Base-by-base conservation (phyloP, 2,888 invertebrate species). In the Frankliniella fusca region DNA sequence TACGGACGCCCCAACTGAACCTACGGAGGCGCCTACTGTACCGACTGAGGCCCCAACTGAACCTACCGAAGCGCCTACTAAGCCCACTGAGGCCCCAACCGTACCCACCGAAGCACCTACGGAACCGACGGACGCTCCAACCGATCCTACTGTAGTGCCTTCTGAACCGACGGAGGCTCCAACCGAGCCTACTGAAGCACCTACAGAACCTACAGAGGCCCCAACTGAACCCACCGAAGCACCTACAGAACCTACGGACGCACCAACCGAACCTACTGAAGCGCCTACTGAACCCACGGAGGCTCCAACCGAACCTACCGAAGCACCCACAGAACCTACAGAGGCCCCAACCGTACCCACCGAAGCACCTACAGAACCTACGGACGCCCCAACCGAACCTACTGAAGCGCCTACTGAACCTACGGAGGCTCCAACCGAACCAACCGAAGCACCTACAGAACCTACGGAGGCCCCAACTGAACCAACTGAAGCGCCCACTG, bases 331-430 rank as follows among this genome's bases (percentile, higher is more conserved):
- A n/a, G n/a, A n/a, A n/a, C n/a, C n/a, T n/a, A 50, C 50, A 50
- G 50, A 50, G 9, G 50, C 50, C 50, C 50, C 50, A 9, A 50
- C 50, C 50, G 10, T n/a, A n/a, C n/a, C 50, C 50, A 50, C 50
- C 9, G 50, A 50, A 50, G 50, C 50, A 50, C 50, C 50, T 12
- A 50, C n/a, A n/a, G n/a, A n/a, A n/a, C n/a, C 50, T 50, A n/a
- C n/a, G n/a, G 50, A 50, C 50, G 50, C 50, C 50, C 50, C 50
- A 50, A 50, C 50, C 50, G 12, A n/a, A n/a, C n/a, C 50, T 7
- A 80, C 81, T 18, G 81, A 81, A 5, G 81, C 81, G 5, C 81
- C 81, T 27, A 48, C 81, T 10, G 20, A 12, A 54, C 10, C 54
- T 3, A 50, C 48, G 23, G 81, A 23, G 7, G 48, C 15, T 15